Base-by-base conservation (phyloP, 1,140 invertebrate species). In the Cydia fagiglandana region DNA sequence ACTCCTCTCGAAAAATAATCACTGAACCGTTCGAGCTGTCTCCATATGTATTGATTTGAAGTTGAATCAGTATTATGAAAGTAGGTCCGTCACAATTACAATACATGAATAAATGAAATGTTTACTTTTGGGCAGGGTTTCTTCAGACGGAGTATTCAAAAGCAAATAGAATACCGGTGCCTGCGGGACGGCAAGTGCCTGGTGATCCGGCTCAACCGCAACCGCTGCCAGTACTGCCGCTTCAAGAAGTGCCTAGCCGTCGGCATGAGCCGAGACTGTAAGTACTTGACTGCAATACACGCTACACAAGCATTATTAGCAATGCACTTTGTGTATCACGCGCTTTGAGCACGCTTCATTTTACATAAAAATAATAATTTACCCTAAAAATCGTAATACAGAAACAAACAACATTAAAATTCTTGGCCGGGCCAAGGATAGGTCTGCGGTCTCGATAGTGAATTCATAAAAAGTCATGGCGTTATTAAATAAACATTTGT, bases 241-340 rank as follows among this genome's bases (percentile, higher is more conserved):
- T 99, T 99, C 93, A 99, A 98, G 93, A 99, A 99, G 96, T 99
- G 98, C 94, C 94, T 99, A 53, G 96, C 97, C 53, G 98, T 99
- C 83, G 98, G 98, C 87, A 99, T 99, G 98, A 99, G 98, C 86
- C 95, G 98, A 90, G 98, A 99, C 92, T 99, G 97, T 98, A 93
- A 97, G 97, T 97, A 94, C 80, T 3, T 30, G 2, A 4, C 30
- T 30, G 4, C 17, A n/a, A 9, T n/a, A 6, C 50, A 53, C 4
- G 50, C 50, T 17, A n/a, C 50, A 13, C 15, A 13, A 50, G 47
- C 12, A 50, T 15, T 17, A 56, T 3, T 53, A 7, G n/a, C 15
- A n/a, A 53, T 64, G 64, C 38, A 24, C 24, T 41, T n/a, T 73
- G 64, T 77, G 73, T 61, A 66, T 73, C 76, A 75, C 56, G 56